These are phyloP conservation scores for Epistrophella euchroma DNA, from an alignment of 2,888 invertebrate species.

Conservation along the genomic window DNA sequence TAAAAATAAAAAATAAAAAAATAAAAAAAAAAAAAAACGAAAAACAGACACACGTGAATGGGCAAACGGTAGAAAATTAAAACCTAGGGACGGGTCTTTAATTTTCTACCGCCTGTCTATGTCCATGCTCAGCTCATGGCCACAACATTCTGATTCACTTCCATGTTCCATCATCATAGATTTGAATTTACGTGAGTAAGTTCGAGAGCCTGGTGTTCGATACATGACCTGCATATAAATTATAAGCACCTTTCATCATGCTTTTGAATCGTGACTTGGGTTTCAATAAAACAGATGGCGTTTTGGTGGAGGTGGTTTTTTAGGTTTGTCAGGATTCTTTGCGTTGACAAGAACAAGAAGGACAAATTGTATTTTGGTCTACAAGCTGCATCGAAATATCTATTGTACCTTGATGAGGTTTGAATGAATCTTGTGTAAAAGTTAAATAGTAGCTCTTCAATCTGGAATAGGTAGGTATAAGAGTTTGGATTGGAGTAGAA, in stretches of 20 bases:
- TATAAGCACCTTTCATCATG: constrained; percentile 48
- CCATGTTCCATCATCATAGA: constrained; percentile 56
- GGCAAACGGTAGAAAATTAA: constrained; percentile 9
- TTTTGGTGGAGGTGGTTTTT: neutral
- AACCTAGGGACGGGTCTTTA: neutral
- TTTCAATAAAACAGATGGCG: constrained; percentile 21
- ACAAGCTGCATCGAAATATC: neutral
- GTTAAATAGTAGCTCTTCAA: neutral
- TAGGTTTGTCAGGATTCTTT: neutral
- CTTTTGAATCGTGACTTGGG: constrained; percentile 24
- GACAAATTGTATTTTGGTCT: constrained; percentile 17
- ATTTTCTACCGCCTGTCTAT: constrained; percentile 5
- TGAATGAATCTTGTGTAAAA: neutral
- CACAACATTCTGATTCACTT: constrained; percentile 47
- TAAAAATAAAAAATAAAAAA: neutral
- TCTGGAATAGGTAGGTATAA: neutral
- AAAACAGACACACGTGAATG: neutral
- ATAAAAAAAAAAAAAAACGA: neutral
- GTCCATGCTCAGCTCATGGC: neutral
- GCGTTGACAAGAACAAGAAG: constrained; percentile 14
- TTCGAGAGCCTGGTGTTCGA: constrained; percentile 60
- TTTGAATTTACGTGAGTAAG: constrained; percentile 67
- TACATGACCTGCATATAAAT: constrained; percentile 70
- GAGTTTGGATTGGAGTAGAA: too few species aligned
- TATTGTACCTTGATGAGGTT: too few species aligned